These are phyloP conservation scores for Stomatorhinus ivindoensis DNA, from an alignment of 2,113 vertebrate species.

Conservation along the genomic window DNA sequence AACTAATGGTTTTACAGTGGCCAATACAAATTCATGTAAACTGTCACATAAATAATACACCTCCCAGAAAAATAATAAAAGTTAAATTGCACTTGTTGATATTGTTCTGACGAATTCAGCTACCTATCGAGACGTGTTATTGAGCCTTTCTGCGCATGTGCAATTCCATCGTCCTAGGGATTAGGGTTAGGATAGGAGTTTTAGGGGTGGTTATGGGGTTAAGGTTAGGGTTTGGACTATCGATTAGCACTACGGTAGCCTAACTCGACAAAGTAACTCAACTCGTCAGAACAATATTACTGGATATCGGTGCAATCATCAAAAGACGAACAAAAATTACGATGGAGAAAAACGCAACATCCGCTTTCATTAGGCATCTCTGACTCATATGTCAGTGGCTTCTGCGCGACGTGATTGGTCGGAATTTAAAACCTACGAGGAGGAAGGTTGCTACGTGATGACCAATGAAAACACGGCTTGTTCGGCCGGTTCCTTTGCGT, in stretches of 20 bases:
- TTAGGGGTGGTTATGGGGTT: too few species aligned
- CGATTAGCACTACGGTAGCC: too few species aligned
- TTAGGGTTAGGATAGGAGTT: too few species aligned
- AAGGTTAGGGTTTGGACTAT: too few species aligned
- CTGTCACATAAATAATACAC: background rate
- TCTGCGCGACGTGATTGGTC: background rate
- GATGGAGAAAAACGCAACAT: background rate
- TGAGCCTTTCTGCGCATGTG: too few species aligned
- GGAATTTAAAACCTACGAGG: background rate
- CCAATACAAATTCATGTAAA: background rate
- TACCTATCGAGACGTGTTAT: too few species aligned
- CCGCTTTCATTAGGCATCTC: background rate
- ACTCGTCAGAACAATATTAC: too few species aligned
- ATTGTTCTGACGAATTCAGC: background rate
- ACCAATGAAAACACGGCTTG: slow-evolving; percentile 9
- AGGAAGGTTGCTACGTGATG: background rate
- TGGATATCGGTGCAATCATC: background rate
- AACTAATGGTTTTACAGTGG: background rate
- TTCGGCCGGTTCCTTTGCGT: background rate
- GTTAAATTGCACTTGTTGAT: background rate
- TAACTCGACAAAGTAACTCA: too few species aligned
- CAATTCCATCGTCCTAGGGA: too few species aligned
- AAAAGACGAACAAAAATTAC: background rate
- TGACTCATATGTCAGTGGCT: background rate
- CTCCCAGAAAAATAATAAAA: background rate